Conservation (phyloP, 2,113 vertebrate species). For the Scolopax mira region DNA sequence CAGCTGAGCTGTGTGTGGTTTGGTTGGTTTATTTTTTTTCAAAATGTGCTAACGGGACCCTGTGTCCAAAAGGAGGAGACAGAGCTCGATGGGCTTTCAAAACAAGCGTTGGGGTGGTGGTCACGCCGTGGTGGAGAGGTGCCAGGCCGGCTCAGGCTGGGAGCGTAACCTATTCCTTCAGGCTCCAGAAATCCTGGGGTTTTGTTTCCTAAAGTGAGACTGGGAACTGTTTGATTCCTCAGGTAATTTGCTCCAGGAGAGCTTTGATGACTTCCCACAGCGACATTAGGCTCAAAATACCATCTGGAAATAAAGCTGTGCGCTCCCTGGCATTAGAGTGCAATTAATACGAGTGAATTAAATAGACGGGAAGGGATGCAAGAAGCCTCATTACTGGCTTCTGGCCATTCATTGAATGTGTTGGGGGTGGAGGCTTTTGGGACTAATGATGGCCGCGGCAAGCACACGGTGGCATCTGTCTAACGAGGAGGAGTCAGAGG, state of each 20-base stretch:
- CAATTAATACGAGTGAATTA: conserved; percentile 16
- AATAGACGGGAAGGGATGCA: background rate
- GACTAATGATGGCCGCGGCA: background rate
- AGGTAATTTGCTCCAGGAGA: conserved; percentile 45
- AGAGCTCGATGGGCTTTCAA: background rate
- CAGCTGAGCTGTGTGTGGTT: background rate
- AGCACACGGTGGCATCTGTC: background rate
- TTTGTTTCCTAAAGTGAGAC: background rate
- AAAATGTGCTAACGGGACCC: background rate
- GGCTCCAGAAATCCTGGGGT: background rate
- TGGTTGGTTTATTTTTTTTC: background rate
- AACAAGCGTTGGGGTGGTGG: background rate
- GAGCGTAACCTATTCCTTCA: background rate
- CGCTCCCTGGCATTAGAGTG: background rate
- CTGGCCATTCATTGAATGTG: background rate
- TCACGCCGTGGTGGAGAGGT: background rate
- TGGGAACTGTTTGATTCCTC: conserved; percentile 4
- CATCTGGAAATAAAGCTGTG: conserved; percentile 24
- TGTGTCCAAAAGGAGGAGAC: background rate
- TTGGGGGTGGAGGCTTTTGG: background rate
- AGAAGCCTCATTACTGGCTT: background rate
- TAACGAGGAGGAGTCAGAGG: background rate
- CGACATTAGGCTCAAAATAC: conserved; percentile 41
- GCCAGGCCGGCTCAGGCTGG: background rate
- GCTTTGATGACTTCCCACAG: conserved; percentile 35